These are phyloP conservation scores for Drosophila nikananu DNA, from an alignment of 1,140 invertebrate species.

Conservation along the genomic window DNA sequence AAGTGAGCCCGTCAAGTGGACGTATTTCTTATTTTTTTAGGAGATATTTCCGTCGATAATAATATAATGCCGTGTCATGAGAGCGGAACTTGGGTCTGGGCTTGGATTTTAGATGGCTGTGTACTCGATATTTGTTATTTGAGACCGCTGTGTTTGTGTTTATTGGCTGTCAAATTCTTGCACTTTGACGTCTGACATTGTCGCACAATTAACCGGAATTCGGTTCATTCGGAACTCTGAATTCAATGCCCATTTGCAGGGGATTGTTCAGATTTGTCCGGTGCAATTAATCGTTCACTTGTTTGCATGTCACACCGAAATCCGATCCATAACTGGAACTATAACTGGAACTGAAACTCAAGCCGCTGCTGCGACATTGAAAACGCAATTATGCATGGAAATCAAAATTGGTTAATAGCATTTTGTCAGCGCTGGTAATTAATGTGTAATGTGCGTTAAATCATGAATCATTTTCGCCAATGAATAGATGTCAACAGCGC, in stretches of 20 bases:
- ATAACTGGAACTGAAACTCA: conserved; percentile 19
- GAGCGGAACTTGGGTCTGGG: conserved; percentile 59
- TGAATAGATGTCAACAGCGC: conserved; percentile 47
- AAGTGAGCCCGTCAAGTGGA: conserved; percentile 51
- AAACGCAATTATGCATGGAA: conserved; percentile 66
- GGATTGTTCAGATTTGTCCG: conserved; percentile 51
- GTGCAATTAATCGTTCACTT: conserved; percentile 79
- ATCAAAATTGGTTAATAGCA: conserved; percentile 56
- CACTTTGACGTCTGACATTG: conserved; percentile 76
- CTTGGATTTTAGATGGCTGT: conserved; percentile 19
- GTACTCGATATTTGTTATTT: conserved; percentile 30
- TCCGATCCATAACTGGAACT: conserved; percentile 6
- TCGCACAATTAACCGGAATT: conserved; percentile 68
- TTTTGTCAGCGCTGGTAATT: conserved; percentile 67
- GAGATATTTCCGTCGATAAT: conserved; percentile 46
- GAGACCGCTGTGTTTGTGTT: conserved; percentile 39
- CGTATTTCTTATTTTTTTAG: conserved; percentile 6
- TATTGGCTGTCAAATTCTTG: conserved; percentile 73
- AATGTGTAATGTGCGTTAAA: conserved; percentile 60
- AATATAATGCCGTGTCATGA: conserved; percentile 69
- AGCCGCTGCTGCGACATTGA: conserved; percentile 61
- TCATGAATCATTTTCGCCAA: conserved; percentile 58
- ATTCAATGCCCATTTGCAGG: conserved; percentile 59
- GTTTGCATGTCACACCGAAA: conserved; percentile 60
- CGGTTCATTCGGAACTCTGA: conserved; percentile 6